Evolutionary conservation across 2,888 invertebrate species (phyloP).

Genomic region (Lamellibrachia satsuma): DNA sequence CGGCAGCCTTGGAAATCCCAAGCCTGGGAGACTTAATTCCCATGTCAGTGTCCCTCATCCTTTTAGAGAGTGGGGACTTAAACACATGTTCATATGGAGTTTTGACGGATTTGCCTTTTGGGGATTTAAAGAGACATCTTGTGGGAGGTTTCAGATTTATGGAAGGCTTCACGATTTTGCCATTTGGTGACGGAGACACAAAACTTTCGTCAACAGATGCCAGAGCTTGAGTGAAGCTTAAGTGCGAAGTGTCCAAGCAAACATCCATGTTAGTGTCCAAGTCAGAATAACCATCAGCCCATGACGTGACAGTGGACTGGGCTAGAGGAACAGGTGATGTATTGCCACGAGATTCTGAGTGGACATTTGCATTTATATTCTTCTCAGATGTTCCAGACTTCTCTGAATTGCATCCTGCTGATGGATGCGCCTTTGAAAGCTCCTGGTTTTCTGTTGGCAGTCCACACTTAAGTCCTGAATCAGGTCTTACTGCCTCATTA

Average conservation of each 20-base stretch:
- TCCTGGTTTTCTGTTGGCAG: background rate
- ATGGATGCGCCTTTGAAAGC: background rate
- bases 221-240: slow-evolving; percentile 38
- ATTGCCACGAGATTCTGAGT: background rate
- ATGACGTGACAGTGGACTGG: background rate
- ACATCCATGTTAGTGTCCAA: background rate
- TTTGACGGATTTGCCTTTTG: background rate
- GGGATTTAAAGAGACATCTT: background rate
- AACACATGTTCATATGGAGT: background rate
- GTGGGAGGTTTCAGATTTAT: background rate
- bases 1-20: background rate
- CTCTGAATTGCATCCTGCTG: background rate
- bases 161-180: background rate
- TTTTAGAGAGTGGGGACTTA: background rate
- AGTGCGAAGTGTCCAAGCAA: slow-evolving; percentile 23
- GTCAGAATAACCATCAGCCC: background rate
- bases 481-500: background rate
- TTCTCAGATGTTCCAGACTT: background rate
- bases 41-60: background rate
- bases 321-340: background rate
- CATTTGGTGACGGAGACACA: background rate
- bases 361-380: background rate
- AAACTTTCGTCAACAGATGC: slow-evolving; percentile 21
- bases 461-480: background rate
- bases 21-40: background rate